These are phyloP conservation scores for Octomys mimax DNA, from an alignment of 2,797 vertebrate species.

Conservation along the genomic window DNA sequence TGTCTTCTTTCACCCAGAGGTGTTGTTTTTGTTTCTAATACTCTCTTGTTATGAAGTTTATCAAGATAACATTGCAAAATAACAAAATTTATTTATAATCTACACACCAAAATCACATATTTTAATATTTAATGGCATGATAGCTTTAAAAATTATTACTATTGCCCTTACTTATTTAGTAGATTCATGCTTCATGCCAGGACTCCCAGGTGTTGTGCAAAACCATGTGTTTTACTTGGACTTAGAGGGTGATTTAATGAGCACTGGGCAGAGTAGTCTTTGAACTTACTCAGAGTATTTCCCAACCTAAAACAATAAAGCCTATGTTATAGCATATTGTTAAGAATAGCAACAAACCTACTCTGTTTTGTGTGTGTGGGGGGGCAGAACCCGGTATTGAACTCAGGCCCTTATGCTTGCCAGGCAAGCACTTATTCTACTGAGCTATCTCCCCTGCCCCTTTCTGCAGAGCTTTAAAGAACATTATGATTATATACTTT, in stretches of 20 bases:
- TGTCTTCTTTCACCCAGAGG: background rate
- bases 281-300: background rate
- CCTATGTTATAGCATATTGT: background rate
- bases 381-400: no score
- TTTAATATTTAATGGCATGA: slow-evolving; percentile 34
- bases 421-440: no score
- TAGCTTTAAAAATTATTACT: background rate
- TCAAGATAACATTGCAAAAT: background rate
- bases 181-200: background rate
- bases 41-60: slow-evolving; percentile 31
- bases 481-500: background rate
- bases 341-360: background rate
- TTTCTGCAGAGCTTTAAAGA: background rate
- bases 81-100: background rate
- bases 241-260: background rate
- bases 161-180: slow-evolving; percentile 18
- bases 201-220: background rate
- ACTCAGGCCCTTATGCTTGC: no score
- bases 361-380: background rate
- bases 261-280: background rate
- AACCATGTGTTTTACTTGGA: background rate
- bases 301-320: background rate
- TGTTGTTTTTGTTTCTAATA: background rate
- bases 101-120: background rate
- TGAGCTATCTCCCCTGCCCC: no score